These are phyloP conservation scores for Merodon equestris DNA, from an alignment of 2,888 invertebrate genomes.

Conservation along the genomic window DNA sequence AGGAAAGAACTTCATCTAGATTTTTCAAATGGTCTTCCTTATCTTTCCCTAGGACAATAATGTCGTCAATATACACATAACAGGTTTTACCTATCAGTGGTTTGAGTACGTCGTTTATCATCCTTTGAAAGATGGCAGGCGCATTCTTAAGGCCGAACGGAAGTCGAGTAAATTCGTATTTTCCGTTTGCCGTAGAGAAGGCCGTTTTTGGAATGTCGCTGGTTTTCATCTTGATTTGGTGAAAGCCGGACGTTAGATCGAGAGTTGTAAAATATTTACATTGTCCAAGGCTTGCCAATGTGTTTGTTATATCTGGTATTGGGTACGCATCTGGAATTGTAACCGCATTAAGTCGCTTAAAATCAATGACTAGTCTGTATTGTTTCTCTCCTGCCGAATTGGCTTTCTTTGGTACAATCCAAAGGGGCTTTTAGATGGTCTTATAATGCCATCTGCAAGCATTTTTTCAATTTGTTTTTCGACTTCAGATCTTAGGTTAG, in stretches of 20 bases:
- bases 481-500: constrained; percentile 31
- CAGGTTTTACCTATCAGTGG: constrained; percentile 21
- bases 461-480: constrained; percentile 42
- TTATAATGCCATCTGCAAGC: constrained; percentile 24
- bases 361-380: constrained; percentile 24
- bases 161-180: constrained; percentile 20
- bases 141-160: constrained; percentile 55
- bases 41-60: constrained; percentile 13
- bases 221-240: constrained; percentile 42
- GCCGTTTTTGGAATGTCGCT: constrained; percentile 48
- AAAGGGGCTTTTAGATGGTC: constrained; percentile 40
- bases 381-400: constrained; percentile 18
- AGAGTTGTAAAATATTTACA: constrained; percentile 38
- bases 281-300: constrained; percentile 38
- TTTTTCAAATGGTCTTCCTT: constrained; percentile 17
- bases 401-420: constrained; percentile 22
- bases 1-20: constrained; percentile 16
- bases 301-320: constrained; percentile 31
- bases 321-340: constrained; percentile 17
- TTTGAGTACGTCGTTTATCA: constrained; percentile 34
- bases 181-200: constrained; percentile 34
- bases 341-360: constrained; percentile 22
- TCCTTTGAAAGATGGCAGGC: constrained; percentile 39
- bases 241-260: constrained; percentile 53
- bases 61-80: constrained; percentile 15